Percentiles rank a stretch among this genome's conserved stretches.
Evolutionary conservation across 2,113 vertebrate genomes (phyloP).

Genomic region (Nicator chloris): DNA sequence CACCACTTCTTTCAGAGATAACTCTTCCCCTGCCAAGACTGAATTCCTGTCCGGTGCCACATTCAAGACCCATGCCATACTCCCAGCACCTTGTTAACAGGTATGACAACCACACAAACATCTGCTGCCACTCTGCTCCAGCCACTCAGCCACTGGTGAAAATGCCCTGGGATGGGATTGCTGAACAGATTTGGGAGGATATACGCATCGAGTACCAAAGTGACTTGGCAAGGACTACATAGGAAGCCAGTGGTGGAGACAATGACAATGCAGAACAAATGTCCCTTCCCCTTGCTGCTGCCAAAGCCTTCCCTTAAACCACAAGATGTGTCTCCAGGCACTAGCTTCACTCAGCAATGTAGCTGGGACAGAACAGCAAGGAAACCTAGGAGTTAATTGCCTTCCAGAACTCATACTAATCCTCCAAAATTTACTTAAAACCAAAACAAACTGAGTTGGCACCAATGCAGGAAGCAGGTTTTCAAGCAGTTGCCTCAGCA

Average conservation of each 20-base stretch:
- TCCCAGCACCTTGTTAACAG: constrained; percentile 1
- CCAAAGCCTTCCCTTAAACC: background rate
- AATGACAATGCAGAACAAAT: background rate
- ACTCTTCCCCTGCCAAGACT: constrained; percentile 17
- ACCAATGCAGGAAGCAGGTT: background rate
- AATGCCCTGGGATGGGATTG: background rate
- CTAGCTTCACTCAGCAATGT: background rate
- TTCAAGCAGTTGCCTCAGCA: background rate
- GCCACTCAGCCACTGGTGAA: background rate
- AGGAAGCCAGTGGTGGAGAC: background rate
- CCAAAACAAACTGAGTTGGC: background rate
- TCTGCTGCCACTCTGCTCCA: background rate
- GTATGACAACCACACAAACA: background rate
- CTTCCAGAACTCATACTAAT: background rate
- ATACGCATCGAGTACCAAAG: background rate
- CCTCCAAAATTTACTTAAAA: background rate
- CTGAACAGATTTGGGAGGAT: background rate
- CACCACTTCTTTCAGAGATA: constrained; percentile 20
- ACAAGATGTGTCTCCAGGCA: background rate
- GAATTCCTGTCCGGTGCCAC: background rate
- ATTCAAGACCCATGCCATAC: background rate
- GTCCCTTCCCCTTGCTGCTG: background rate
- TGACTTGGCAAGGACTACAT: background rate
- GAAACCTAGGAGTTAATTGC: background rate
- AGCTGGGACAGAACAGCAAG: background rate